Percentiles rank a stretch among this genome's conserved stretches.
phyloP scores from a whole-genome alignment of 2,113 vertebrate genomes.

The Oxygymnocypris stewartii region DNA sequence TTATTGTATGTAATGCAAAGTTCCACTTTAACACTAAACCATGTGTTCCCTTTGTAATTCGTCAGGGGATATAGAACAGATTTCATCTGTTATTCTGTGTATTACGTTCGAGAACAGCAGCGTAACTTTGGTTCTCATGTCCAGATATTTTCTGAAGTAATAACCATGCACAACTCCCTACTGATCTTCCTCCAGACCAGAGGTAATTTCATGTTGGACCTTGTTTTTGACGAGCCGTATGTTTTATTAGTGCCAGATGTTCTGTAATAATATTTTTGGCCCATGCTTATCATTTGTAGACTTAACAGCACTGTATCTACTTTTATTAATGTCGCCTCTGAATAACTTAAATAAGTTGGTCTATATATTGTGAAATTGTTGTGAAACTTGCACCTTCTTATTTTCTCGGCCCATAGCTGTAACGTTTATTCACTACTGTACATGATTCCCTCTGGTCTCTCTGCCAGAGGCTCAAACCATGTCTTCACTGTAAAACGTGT shows the following conservation, averaged over 20 bases:
- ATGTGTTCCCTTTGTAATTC: background rate
- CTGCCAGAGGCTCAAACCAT: background rate
- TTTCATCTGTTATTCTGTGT: background rate
- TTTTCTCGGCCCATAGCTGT: constrained; percentile 12
- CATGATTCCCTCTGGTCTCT: background rate
- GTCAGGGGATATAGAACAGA: background rate
- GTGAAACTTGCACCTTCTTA: constrained; percentile 10
- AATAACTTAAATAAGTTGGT: constrained; percentile 23
- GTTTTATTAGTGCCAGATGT: constrained; percentile 26
- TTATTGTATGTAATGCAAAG: constrained; percentile 12
- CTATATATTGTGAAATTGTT: constrained; percentile 27
- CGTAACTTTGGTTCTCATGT: background rate
- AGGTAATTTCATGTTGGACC: background rate
- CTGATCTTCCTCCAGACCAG: constrained; percentile 23
- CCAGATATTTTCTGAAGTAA: constrained; percentile 11
- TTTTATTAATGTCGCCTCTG: constrained; percentile 25
- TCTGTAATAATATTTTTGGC: constrained; percentile 16
- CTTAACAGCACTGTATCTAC: constrained; percentile 4
- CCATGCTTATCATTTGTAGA: background rate
- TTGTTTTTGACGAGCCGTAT: background rate
- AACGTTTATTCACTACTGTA: constrained; percentile 23
- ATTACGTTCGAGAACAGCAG: background rate
- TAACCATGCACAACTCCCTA: constrained; percentile 24
- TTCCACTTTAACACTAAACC: constrained; percentile 29
- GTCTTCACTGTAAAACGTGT: constrained; percentile 40